Conservation (phyloP, 2,113 vertebrate genomes). For the Eolophus roseicapilla region DNA sequence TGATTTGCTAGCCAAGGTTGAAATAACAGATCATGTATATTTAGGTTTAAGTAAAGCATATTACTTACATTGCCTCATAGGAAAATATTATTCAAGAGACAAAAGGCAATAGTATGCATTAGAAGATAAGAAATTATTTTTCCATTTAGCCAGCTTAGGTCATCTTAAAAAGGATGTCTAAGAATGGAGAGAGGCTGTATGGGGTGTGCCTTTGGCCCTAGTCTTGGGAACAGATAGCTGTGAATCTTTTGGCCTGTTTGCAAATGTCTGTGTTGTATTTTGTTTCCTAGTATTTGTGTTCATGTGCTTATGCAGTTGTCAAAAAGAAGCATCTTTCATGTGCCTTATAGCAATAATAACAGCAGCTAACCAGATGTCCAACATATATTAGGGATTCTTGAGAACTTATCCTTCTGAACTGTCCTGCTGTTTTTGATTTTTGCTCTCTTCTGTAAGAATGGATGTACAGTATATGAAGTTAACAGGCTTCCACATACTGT, state of each 20-base stretch:
- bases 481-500: neutral
- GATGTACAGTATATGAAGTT: neutral
- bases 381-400: neutral
- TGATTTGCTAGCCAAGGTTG: neutral
- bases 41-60: neutral
- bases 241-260: neutral
- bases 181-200: neutral
- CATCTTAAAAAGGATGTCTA: neutral
- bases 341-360: neutral
- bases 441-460: neutral
- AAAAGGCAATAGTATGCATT: neutral
- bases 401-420: neutral
- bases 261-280: neutral
- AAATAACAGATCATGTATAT: neutral
- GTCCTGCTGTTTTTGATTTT: neutral
- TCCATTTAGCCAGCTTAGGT: neutral
- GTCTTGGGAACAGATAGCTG: neutral
- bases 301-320: neutral
- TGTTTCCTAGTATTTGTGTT: neutral
- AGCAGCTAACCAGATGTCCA: neutral
- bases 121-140: constrained; percentile 20
- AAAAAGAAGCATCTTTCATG: neutral
- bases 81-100: neutral
- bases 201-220: neutral
- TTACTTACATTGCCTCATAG: neutral